Conservation (phyloP, 2,113 vertebrate genomes). For the Istiophorus platypterus region DNA sequence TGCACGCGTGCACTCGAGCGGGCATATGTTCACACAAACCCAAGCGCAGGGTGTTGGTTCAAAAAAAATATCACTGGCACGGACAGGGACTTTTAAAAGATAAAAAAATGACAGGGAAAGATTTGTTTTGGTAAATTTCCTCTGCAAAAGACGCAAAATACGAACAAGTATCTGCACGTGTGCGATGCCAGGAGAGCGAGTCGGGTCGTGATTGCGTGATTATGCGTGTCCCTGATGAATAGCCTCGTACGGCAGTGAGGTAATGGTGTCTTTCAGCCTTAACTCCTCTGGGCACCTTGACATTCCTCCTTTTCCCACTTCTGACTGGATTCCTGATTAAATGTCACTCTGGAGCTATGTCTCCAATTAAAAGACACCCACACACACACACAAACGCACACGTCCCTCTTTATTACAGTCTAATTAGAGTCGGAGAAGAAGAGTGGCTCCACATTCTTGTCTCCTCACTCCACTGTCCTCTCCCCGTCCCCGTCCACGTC, state of each 20-base stretch:
- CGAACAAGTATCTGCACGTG: background rate
- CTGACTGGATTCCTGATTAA: background rate
- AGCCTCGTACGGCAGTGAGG: background rate
- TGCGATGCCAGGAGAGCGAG: conserved; percentile 14
- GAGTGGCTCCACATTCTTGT: conserved; percentile 13
- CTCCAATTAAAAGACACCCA: background rate
- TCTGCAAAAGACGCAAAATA: background rate
- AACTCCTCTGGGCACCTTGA: background rate
- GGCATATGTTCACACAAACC: background rate
- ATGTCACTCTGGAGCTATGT: background rate
- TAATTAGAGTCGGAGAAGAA: conserved; percentile 30
- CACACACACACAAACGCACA: background rate
- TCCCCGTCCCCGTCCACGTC: background rate
- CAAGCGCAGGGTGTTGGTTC: background rate
- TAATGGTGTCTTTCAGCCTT: background rate
- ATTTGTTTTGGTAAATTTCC: background rate
- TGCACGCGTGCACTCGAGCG: background rate
- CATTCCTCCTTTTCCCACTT: background rate
- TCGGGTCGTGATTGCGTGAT: too few species aligned
- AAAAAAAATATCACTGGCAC: background rate
- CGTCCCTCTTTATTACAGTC: conserved; percentile 12
- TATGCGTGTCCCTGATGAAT: background rate
- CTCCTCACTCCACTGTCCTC: conserved; percentile 3
- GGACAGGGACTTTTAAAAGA: background rate
- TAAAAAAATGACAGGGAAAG: background rate